A percentile compares a stretch with the other conserved stretches of the same genome.
Conservation (phyloP, 1,140 invertebrate species). For the Protaetia brevitarsis region DNA sequence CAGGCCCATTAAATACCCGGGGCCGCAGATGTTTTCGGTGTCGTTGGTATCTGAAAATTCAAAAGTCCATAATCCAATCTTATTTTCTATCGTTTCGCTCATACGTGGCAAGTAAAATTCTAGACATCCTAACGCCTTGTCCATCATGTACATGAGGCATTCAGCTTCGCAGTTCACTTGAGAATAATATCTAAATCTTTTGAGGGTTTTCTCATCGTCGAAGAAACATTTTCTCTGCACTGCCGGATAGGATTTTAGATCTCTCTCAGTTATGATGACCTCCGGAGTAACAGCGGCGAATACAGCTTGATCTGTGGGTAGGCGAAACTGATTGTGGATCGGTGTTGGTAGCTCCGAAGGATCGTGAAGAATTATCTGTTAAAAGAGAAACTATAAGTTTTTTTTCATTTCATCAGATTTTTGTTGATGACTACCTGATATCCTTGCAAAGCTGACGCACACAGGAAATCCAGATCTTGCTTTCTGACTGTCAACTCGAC, state of each 20-base stretch:
- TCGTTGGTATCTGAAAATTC: no score
- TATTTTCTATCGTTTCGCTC: no score
- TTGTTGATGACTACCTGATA: constrained; percentile 47
- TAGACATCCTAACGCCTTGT: constrained; percentile 60
- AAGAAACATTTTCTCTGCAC: constrained; percentile 33
- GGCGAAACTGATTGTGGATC: constrained; percentile 53
- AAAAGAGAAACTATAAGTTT: not conserved
- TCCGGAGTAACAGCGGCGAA: constrained; percentile 32
- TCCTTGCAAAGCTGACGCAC: constrained; percentile 50
- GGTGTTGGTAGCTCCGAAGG: constrained; percentile 56
- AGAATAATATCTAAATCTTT: constrained; percentile 64
- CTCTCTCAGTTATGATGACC: constrained; percentile 32
- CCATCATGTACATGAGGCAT: constrained; percentile 71
- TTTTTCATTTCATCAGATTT: no score
- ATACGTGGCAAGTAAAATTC: constrained; percentile 66
- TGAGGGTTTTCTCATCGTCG: not conserved
- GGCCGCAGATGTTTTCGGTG: no score
- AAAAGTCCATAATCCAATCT: no score
- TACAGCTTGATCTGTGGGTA: constrained; percentile 54
- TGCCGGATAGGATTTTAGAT: constrained; percentile 30
- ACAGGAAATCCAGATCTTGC: constrained; percentile 50
- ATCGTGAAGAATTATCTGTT: constrained; percentile 57
- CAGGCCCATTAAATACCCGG: no score
- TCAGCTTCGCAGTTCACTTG: constrained; percentile 74
- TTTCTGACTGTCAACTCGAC: constrained; percentile 47